phyloP scores from a whole-genome alignment of 2,113 vertebrate genomes.

The Lagopus muta region DNA sequence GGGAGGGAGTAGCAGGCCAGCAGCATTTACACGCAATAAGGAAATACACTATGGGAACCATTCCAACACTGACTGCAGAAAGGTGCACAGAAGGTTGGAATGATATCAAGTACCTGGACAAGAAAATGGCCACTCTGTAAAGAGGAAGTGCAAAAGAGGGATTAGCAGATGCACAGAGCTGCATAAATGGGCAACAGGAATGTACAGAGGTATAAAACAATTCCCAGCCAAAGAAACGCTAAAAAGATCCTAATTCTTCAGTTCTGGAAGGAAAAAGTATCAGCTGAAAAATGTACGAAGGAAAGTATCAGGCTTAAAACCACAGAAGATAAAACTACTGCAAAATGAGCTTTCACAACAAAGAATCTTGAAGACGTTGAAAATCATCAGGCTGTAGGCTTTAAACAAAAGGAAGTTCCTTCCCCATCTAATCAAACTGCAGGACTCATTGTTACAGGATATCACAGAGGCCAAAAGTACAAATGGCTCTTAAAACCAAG shows the following conservation, averaged over 20 bases:
- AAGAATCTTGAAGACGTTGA: background rate
- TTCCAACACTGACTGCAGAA: background rate
- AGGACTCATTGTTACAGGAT: slow-evolving; percentile 48
- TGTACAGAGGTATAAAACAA: background rate
- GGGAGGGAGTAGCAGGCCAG: background rate
- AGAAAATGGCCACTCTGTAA: background rate
- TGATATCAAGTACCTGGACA: rapidly evolving
- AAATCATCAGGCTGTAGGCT: slow-evolving; percentile 32
- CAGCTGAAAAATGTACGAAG: background rate
- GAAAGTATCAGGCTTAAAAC: background rate
- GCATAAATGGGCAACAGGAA: background rate
- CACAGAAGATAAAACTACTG: background rate
- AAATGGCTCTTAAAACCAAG: slow-evolving; percentile 60
- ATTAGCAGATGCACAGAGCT: background rate
- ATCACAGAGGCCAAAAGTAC: slow-evolving; percentile 62
- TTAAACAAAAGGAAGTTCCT: slow-evolving; percentile 68
- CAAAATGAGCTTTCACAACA: slow-evolving; percentile 14
- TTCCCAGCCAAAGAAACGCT: background rate
- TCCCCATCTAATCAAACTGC: slow-evolving; percentile 56
- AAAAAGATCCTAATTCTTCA: background rate
- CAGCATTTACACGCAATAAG: background rate
- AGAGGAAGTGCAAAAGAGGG: background rate
- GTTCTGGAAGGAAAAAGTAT: background rate
- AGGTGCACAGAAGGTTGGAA: background rate
- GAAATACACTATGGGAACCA: background rate